Conservation (phyloP, 1,140 invertebrate genomes). For the Zaprionus davidi region DNA sequence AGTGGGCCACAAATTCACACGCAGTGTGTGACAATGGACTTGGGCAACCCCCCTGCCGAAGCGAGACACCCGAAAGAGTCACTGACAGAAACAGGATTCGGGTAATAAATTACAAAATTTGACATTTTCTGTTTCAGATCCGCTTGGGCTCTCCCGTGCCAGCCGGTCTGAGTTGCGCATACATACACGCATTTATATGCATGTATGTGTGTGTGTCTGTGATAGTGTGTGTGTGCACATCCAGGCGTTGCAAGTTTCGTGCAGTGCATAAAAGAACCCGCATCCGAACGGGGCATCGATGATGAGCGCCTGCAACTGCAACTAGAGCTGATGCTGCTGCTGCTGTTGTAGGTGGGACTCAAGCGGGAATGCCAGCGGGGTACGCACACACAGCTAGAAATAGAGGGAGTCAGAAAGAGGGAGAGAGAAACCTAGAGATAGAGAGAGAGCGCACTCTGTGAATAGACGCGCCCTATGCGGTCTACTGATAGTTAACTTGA, state of each 20-base stretch:
- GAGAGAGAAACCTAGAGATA: background rate
- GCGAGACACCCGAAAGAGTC: constrained; percentile 72
- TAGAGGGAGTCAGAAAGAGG: constrained; percentile 13
- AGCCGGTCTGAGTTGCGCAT: constrained; percentile 9
- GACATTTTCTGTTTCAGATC: constrained; percentile 84
- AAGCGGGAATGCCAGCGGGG: constrained; percentile 19
- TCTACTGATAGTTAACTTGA: constrained; percentile 79
- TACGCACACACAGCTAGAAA: constrained; percentile 10
- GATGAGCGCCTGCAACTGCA: constrained; percentile 52
- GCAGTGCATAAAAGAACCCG: constrained; percentile 27
- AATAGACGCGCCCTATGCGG: constrained; percentile 76
- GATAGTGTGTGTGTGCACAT: background rate
- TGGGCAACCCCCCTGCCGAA: constrained; percentile 50
- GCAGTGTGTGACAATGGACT: constrained; percentile 81
- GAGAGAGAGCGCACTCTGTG: constrained; percentile 5
- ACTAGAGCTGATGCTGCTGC: constrained; percentile 8
- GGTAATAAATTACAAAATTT: constrained; percentile 84
- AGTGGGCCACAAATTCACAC: constrained; percentile 76
- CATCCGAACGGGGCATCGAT: constrained; percentile 37
- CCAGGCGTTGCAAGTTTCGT: constrained; percentile 31
- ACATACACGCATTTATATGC: constrained; percentile 10
- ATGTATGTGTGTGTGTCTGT: background rate
- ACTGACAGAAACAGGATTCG: constrained; percentile 84
- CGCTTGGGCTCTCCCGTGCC: constrained; percentile 69
- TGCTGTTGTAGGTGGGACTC: constrained; percentile 1